Evolutionary conservation across 1,140 invertebrate genomes (phyloP), one percentile per base, ranked within the genome.

Genomic region (Mycetomoellerius zeteki): DNA sequence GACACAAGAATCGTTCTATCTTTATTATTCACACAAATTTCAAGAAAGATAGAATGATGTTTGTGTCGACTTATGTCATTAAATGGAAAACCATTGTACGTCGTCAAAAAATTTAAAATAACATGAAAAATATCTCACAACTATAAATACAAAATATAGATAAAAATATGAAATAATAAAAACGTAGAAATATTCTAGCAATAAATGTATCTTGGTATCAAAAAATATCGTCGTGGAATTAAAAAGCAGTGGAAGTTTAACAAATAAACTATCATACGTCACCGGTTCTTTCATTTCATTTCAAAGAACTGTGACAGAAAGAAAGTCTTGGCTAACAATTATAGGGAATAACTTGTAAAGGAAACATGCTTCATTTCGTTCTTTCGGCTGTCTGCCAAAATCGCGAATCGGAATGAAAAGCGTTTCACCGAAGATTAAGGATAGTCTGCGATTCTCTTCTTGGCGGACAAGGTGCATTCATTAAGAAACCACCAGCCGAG

Each of bases 341-440:
- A 67, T 60, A 19, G 52, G 6, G 12, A 27, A 47, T 67, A 71
- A 58, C 37, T 43, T 1, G 21, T 43, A 58, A 82, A 47, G 16
- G 21, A 43, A 72, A 72, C 8, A 21, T 12, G 65, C 27, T 43
- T 80, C 14, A 5, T 14, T 58, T n/a, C 37, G 21, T 37, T 60
- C 24, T 6, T 7, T 58, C 8, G 71, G 71, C 75, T 64, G 24
- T 12, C 43, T 64, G 69, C 81, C 81, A 86, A 86, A 85, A 88
- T n/a, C 43, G 14, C 54, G n/a, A 80, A 33, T 75, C 76, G 14
- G 24, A 19, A 2, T 19, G 56, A 67, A 30, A 37, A 3, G 52
- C 27, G 21, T 54, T 80, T 10, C 47, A 12, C 12, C 12, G 72
- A 88, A 50, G 80, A 90, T 82, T 81, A 90, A 88, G 82, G 62